Evolutionary conservation across 2,888 invertebrate species (phyloP).

Genomic region (Heliconius sara): DNA sequence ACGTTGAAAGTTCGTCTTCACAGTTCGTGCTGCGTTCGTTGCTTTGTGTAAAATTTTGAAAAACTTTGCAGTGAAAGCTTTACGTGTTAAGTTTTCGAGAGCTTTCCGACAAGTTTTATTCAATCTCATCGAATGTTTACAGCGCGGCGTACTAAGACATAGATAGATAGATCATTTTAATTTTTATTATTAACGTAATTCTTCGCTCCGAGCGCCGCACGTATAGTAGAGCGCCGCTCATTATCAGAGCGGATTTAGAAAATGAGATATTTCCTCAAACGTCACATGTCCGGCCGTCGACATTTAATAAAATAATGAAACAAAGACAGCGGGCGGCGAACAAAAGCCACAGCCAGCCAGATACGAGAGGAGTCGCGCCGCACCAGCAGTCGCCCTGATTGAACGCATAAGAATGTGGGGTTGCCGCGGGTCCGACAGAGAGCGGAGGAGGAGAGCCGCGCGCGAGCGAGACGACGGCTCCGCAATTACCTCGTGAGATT

Average conservation of each 20-base stretch:
- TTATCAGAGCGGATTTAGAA: constrained; percentile 43
- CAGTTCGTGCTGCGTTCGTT: not conserved
- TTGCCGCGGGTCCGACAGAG: constrained; percentile 58
- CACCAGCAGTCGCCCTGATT: constrained; percentile 74
- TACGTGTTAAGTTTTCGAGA: not conserved
- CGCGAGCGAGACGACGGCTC: constrained; percentile 63
- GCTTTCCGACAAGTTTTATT: constrained; percentile 16
- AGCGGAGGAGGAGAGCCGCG: constrained; percentile 51
- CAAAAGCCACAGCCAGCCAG: constrained; percentile 57
- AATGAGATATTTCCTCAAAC: constrained; percentile 48
- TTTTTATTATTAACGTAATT: constrained; percentile 5
- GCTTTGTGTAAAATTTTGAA: constrained; percentile 20
- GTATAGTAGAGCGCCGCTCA: constrained; percentile 6
- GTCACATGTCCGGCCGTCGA: constrained; percentile 50
- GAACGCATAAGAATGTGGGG: constrained; percentile 82
- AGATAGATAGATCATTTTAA: not conserved
- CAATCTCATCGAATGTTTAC: constrained; percentile 1
- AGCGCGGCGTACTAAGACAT: not conserved
- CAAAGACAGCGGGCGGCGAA: constrained; percentile 68
- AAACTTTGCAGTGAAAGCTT: constrained; percentile 17
- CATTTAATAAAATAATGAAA: constrained; percentile 70
- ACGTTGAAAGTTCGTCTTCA: not conserved
- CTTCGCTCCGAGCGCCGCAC: not conserved
- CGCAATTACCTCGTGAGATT: constrained; percentile 84
- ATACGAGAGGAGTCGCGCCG: constrained; percentile 60